phyloP scores from a whole-genome alignment of 2,113 vertebrate genomes.

The Zosterops borbonicus region DNA sequence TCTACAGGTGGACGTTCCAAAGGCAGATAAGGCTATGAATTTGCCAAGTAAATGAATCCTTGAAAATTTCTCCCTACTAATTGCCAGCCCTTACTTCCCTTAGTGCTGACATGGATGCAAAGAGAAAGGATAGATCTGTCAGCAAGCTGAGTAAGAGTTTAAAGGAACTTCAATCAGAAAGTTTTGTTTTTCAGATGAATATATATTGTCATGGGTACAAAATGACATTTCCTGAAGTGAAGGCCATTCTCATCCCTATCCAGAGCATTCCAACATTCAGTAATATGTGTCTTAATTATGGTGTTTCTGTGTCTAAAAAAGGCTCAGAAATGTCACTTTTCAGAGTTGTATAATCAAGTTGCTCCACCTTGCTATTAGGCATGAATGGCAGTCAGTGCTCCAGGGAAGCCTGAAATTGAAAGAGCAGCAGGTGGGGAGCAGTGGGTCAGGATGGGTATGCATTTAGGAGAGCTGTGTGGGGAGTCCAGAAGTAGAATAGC shows the following conservation, averaged over 20 bases:
- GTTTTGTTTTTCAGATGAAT: conserved; percentile 39
- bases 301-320: conserved; percentile 17
- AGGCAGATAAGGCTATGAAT: background rate
- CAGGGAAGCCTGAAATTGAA: conserved; percentile 56
- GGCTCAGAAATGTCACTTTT: conserved; percentile 54
- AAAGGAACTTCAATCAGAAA: conserved; percentile 17
- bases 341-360: conserved; percentile 64
- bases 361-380: conserved; percentile 66
- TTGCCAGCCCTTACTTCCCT: background rate
- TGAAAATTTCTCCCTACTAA: background rate
- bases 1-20: background rate
- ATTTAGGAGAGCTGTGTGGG: conserved; percentile 59
- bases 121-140: background rate
- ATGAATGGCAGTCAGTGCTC: conserved; percentile 65
- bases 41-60: background rate
- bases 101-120: background rate
- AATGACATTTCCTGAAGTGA: conserved; percentile 46
- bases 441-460: conserved; percentile 44
- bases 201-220: conserved; percentile 5
- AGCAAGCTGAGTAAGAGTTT: background rate
- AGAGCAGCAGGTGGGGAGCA: conserved; percentile 60
- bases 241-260: conserved; percentile 13
- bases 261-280: background rate
- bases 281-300: conserved; percentile 50
- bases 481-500: conserved; percentile 57